Percentiles rank a stretch among this genome's conserved stretches.
Evolutionary conservation across 2,888 invertebrate species (phyloP).

Genomic region (Drosophila diplacantha): DNA sequence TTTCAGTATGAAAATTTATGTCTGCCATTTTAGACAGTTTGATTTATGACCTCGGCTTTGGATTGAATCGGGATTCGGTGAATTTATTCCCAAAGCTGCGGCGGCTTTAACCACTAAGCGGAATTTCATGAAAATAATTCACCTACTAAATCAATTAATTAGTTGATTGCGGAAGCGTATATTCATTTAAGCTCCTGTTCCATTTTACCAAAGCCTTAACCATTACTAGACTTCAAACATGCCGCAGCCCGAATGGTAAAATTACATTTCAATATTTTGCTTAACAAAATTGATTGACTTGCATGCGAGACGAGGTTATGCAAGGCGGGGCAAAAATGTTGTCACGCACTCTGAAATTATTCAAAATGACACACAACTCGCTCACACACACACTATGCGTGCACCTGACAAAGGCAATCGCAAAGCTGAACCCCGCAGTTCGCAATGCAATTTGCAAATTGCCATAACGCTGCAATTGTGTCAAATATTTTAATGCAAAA

Average conservation of each 20-base stretch:
- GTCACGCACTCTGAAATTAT: slow-evolving; percentile 49
- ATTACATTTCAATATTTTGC: slow-evolving; percentile 31
- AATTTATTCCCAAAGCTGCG: slow-evolving; percentile 13
- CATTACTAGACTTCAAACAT: neutral
- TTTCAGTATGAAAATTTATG: slow-evolving; percentile 59
- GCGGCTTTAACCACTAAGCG: slow-evolving; percentile 5
- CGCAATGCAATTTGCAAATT: slow-evolving; percentile 55
- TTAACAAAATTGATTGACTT: slow-evolving; percentile 47
- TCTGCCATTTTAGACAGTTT: slow-evolving; percentile 58
- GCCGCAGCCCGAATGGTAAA: neutral
- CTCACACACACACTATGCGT: slow-evolving; percentile 9
- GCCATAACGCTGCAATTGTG: slow-evolving; percentile 44
- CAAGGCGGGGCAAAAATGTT: slow-evolving; percentile 33
- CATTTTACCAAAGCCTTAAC: neutral
- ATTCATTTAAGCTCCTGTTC: neutral
- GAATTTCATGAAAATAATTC: slow-evolving; percentile 12
- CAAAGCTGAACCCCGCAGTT: slow-evolving; percentile 27
- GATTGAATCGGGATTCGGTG: slow-evolving; percentile 29
- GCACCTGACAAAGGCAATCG: slow-evolving; percentile 36
- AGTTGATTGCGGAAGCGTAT: slow-evolving; percentile 1
- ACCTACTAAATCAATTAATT: slow-evolving; percentile 22
- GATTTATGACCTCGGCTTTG: slow-evolving; percentile 50
- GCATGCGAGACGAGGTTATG: slow-evolving; percentile 37
- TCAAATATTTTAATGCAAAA: slow-evolving; percentile 61
- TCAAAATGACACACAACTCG: slow-evolving; percentile 33